A percentile compares a stretch with the other conserved stretches of the same genome.
Evolutionary conservation across 2,797 vertebrate genomes (phyloP).

Genomic region (Prionace glauca): DNA sequence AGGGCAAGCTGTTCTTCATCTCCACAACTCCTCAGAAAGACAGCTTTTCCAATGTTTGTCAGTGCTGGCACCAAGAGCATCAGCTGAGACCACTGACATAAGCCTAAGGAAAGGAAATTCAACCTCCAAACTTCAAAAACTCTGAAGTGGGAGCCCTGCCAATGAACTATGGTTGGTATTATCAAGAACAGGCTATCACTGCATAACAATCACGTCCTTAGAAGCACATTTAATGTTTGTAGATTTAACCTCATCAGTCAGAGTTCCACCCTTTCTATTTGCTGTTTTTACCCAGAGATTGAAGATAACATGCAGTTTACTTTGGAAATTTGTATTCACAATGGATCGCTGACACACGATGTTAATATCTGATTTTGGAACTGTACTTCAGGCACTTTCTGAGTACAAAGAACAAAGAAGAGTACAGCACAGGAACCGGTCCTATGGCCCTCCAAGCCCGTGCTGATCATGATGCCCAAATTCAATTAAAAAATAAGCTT

Average conservation of each 20-base stretch:
- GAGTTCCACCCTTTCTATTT: neutral
- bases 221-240: neutral
- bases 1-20: neutral
- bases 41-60: neutral
- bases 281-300: too few relatives aligned
- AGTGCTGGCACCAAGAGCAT: neutral
- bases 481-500: too few relatives aligned
- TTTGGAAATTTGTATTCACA: too few relatives aligned
- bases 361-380: too few relatives aligned
- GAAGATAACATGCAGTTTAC: too few relatives aligned
- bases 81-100: neutral
- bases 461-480: too few relatives aligned
- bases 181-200: neutral
- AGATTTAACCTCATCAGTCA: neutral
- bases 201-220: neutral
- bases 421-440: too few relatives aligned
- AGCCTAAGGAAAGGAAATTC: neutral
- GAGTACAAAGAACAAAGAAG: too few relatives aligned
- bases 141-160: neutral
- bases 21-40: neutral
- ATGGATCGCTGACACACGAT: too few relatives aligned
- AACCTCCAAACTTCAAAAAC: neutral
- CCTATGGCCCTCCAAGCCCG: too few relatives aligned
- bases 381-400: too few relatives aligned
- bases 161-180: neutral